These are phyloP conservation scores for Melanotaenia duboulayi DNA, from an alignment of 2,113 vertebrate species.

Conservation along the genomic window DNA sequence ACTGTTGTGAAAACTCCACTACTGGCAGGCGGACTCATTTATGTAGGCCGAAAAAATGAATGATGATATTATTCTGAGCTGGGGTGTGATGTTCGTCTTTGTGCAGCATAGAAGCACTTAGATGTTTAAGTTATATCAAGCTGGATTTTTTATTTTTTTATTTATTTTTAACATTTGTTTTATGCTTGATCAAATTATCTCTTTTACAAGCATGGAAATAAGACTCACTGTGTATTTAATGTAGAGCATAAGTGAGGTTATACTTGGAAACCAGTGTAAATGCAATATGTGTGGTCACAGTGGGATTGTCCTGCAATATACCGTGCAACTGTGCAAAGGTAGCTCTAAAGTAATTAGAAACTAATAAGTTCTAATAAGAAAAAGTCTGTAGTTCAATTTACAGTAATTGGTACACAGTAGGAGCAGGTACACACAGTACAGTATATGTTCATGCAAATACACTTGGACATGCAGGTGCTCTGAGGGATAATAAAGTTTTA, in stretches of 20 bases:
- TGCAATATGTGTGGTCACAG: not conserved
- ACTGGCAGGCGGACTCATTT: constrained; percentile 9
- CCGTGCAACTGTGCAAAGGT: not conserved
- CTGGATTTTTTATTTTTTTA: too few relatives aligned
- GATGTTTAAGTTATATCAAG: not conserved
- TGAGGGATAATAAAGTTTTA: constrained; percentile 49
- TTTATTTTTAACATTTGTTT: too few relatives aligned
- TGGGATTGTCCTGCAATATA: constrained; percentile 1
- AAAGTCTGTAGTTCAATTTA: constrained; percentile 45
- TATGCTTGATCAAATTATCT: too few relatives aligned
- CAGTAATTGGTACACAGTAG: constrained; percentile 40
- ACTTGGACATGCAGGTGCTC: constrained; percentile 4
- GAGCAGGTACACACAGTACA: not conserved
- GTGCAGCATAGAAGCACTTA: not conserved
- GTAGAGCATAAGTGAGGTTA: too few relatives aligned
- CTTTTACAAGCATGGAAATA: not conserved
- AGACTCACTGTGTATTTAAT: too few relatives aligned
- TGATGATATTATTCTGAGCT: not conserved
- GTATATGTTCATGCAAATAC: not conserved
- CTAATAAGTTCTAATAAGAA: constrained; percentile 37
- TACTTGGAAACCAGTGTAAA: not conserved
- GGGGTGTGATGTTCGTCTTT: not conserved
- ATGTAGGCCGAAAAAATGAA: not conserved
- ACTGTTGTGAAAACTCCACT: constrained; percentile 2
- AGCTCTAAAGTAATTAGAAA: constrained; percentile 43